Evolutionary conservation across 2,797 vertebrate genomes (phyloP), one percentile per base, ranked within the genome.

Genomic region (Kryptolebias ocellatus): DNA sequence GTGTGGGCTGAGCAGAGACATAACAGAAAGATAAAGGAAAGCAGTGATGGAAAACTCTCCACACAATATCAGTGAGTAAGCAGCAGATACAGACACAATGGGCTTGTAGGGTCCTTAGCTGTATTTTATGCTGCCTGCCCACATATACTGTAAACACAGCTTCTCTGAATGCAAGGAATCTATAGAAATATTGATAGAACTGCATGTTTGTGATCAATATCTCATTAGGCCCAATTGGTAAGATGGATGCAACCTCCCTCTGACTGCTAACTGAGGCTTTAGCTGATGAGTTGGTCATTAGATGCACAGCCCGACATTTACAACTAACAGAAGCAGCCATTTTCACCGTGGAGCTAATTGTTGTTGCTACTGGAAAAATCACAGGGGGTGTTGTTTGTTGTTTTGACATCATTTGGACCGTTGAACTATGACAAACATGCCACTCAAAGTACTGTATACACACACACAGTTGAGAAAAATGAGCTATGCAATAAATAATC

Each of bases 141-240:
- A 52, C 63, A 65, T 56, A 37, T 16, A 73, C 50, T 65, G 45
- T 37, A 61, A 60, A 49, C 1, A 16, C 62, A 6, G 42, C n/a
- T 53, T 65, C 44, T 24, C 61, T 66, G 8, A 28, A 63, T 74
- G 57, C 52, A 2, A 0, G 69, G 59, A 83, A 85, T 85, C 85
- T 75, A 85, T 75, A 79, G 78, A 69, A 83, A 83, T 83, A 90
- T 88, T 80, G 79, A 90, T 81, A 72, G 83, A 72, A 63, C 76
- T 50, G 72, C 73, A 66, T 79, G 83, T 86, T 68, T 29, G 29
- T 67, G 87, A 92, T 93, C 92, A 55, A 93, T 94, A 92, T 83
- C 88, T 89, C 91, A 92, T 93, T 93, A 92, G 76, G 78, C 74
- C 70, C 86, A 79, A 89, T 89, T 87, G 84, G 80, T 65, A 81